Conservation (phyloP, 1,140 invertebrate species). For the Temnothorax curvispinosus region DNA sequence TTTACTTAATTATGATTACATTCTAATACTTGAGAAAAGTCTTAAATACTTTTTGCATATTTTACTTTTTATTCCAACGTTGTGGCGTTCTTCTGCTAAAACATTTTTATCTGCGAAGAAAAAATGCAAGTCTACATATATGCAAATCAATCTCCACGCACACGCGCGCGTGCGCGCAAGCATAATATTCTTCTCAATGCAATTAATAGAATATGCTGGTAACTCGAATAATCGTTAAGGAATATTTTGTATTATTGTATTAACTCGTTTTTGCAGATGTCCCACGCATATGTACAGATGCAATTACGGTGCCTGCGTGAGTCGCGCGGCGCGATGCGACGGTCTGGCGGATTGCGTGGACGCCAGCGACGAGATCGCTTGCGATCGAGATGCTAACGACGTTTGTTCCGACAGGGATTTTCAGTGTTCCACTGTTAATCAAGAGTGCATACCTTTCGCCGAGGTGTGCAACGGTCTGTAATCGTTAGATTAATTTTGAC, state of each 20-base stretch:
- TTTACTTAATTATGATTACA: background rate
- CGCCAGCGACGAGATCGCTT: constrained; percentile 86
- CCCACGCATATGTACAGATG: constrained; percentile 84
- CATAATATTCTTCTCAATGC: background rate
- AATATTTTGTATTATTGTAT: background rate
- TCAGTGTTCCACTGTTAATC: constrained; percentile 64
- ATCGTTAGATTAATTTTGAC: too few species aligned
- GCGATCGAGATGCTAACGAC: constrained; percentile 52
- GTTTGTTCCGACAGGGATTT: constrained; percentile 71
- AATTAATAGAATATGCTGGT: background rate
- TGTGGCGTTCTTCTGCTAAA: background rate
- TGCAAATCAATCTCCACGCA: background rate
- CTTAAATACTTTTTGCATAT: background rate
- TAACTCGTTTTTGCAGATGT: constrained; percentile 70
- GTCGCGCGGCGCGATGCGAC: constrained; percentile 85
- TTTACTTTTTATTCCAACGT: background rate
- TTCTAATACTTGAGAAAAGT: background rate
- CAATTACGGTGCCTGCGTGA: constrained; percentile 86
- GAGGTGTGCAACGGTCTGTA: constrained; percentile 79
- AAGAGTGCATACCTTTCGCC: constrained; percentile 73
- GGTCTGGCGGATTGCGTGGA: constrained; percentile 87
- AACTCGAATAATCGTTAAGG: background rate
- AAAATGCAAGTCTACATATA: background rate
- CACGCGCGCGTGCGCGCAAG: background rate
- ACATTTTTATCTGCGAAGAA: background rate